Conservation (phyloP, 2,888 invertebrate genomes). For the Phaonia tiefii region DNA sequence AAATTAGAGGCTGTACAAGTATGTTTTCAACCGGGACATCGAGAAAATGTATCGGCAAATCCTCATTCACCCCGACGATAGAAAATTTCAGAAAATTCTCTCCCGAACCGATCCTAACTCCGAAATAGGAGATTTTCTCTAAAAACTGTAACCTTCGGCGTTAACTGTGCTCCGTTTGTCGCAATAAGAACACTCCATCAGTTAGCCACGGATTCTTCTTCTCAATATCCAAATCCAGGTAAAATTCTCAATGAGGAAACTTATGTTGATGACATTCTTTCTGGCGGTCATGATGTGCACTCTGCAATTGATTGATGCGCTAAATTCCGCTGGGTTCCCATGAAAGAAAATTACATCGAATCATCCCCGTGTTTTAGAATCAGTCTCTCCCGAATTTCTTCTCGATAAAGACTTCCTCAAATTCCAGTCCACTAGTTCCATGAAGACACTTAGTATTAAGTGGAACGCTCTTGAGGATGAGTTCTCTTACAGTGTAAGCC, state of each 20-base stretch:
- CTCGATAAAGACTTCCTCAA: background rate
- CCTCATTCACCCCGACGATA: too few species aligned
- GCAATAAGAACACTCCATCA: slow-evolving; percentile 20
- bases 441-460: background rate
- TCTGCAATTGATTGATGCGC: background rate
- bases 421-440: background rate
- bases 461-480: background rate
- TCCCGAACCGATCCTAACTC: slow-evolving; percentile 22
- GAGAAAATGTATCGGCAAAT: too few species aligned
- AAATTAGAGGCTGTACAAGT: background rate
- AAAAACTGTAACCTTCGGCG: too few species aligned
- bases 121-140: slow-evolving; percentile 22
- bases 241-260: background rate
- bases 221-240: background rate
- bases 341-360: slow-evolving; percentile 36
- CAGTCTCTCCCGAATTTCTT: background rate
- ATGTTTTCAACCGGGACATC: slow-evolving; percentile 13
- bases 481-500: background rate
- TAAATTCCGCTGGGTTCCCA: slow-evolving; percentile 5
- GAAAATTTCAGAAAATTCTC: background rate
- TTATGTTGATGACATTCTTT: slow-evolving; percentile 33
- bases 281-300: background rate
- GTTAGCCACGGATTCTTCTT: slow-evolving; percentile 8
- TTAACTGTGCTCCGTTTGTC: slow-evolving; percentile 42
- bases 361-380: background rate